Conservation (phyloP, 92 coral and sea anemone genomes). For the Galaxea fascicularis region DNA sequence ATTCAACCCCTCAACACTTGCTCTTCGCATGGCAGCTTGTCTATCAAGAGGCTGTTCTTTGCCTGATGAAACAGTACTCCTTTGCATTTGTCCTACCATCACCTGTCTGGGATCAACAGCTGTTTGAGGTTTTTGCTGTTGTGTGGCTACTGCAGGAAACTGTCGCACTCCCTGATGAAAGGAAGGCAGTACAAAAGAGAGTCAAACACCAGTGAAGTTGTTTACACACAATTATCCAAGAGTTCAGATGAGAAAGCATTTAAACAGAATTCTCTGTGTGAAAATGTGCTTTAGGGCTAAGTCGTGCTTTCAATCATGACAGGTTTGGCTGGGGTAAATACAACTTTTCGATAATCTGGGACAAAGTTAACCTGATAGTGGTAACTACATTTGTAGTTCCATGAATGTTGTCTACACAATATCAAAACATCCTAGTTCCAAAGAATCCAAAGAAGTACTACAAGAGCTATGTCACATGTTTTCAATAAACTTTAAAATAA, state of each 20-base stretch:
- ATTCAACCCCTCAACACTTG: constrained; percentile 19
- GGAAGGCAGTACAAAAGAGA: not conserved
- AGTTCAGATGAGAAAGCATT: not conserved
- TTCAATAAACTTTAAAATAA: too few species aligned
- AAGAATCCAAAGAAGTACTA: too few species aligned
- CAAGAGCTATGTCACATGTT: too few species aligned
- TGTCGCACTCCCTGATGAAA: constrained; percentile 30
- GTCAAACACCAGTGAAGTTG: not conserved
- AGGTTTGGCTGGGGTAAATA: too few species aligned
- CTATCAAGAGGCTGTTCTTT: constrained; percentile 26
- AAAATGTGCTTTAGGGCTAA: too few species aligned
- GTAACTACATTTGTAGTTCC: too few species aligned
- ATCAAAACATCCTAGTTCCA: too few species aligned
- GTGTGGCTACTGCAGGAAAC: not conserved
- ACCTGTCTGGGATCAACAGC: constrained; percentile 12
- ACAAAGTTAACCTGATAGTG: too few species aligned
- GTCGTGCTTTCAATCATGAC: too few species aligned
- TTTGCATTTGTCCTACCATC: constrained; percentile 23
- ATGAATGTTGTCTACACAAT: too few species aligned
- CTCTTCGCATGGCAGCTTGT: constrained; percentile 3
- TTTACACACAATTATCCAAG: not conserved
- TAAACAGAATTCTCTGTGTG: too few species aligned
- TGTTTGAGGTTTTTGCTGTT: constrained; percentile 21
- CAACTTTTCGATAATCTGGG: too few species aligned
- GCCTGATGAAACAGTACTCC: constrained; percentile 6